Evolutionary conservation across 1,140 invertebrate genomes (phyloP), one percentile per base, ranked within the genome.

Genomic region (Drusus annulatus): DNA sequence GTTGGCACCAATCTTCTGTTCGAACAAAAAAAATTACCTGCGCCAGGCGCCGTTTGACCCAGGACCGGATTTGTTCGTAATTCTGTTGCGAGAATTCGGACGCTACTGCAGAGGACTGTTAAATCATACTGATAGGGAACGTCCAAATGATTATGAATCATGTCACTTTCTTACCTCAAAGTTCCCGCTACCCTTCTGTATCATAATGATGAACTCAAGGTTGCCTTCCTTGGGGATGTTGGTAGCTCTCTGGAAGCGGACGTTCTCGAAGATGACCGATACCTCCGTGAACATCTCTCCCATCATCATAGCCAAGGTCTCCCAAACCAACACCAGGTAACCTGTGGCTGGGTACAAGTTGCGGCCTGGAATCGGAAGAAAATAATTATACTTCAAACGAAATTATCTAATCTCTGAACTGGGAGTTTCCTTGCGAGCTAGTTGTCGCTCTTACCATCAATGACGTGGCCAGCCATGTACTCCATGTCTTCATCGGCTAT

Each of bases 321-420:
- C 95, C 98, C 97, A 98, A 0, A 95, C 95, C 16, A 98, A 88
- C 5, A 93, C 87, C 76, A 96, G 84, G 85, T 95, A 99, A 25
- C 96, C 96, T 10, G 97, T 98, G 0, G 97, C 97, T 2, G 98
- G 98, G 80, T 96, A 94, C 0, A 98, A 86, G 81, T 96, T 94
- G 84, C 97, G 93, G 1, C 94, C 95, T 92, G 75, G 36, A 86
- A 84, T 73, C 71, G 74, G 50, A 69, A 31, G n/a, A 56, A 10
- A 7, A 15, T 0, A 25, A 16, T 25, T 21, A 13, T 50, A 76
- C 31, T 28, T 28, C 31, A 56, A 56, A 8, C n/a, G 19, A 73
- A 52, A 50, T 16, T 21, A 81, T 36, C 78, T 45, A 13, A 1
- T 45, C 1, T 45, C 36, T 45, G 8, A 45, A 0, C 13, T 1